A percentile compares a stretch with the other conserved stretches of the same genome.
phyloP scores from a whole-genome alignment of 1,140 invertebrate species.

The roundworm (Caenorhabditis elegans) region DNA sequence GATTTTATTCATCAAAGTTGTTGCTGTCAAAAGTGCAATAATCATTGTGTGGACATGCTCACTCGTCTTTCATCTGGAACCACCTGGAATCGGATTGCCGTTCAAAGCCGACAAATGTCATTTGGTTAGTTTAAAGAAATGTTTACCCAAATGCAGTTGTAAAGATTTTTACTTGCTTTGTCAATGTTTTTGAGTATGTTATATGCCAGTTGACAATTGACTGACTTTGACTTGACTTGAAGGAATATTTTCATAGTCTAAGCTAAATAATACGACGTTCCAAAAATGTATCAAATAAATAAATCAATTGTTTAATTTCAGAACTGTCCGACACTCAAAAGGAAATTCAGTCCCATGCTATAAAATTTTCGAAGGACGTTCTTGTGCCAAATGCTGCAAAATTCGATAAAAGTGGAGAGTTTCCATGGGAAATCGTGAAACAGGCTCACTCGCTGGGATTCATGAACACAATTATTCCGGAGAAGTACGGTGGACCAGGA shows the following conservation, averaged over 20 bases:
- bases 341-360: slow-evolving; percentile 81
- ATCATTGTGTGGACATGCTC: slow-evolving; percentile 2
- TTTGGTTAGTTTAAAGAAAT: not conserved
- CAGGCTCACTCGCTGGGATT: slow-evolving; percentile 89
- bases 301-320: slow-evolving; percentile 47
- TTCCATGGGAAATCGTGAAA: slow-evolving; percentile 90
- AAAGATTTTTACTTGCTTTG: too few relatives aligned
- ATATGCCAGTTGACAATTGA: too few relatives aligned
- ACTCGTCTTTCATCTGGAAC: not conserved
- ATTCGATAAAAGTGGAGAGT: slow-evolving; percentile 85
- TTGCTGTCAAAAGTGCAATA: too few relatives aligned
- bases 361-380: slow-evolving; percentile 88
- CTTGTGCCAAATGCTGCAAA: slow-evolving; percentile 84
- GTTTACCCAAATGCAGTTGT: not conserved
- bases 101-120: not conserved
- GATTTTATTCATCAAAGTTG: too few relatives aligned
- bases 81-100: not conserved
- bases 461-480: slow-evolving; percentile 82
- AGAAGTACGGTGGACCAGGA: slow-evolving; percentile 69
- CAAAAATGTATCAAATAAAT: too few relatives aligned
- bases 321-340: slow-evolving; percentile 62
- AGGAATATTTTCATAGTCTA: too few relatives aligned
- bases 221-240: too few relatives aligned
- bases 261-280: too few relatives aligned
- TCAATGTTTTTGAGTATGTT: too few relatives aligned